These are phyloP conservation scores for Scyliorhinus canicula DNA, from an alignment of 2,797 vertebrate species.

Conservation along the genomic window DNA sequence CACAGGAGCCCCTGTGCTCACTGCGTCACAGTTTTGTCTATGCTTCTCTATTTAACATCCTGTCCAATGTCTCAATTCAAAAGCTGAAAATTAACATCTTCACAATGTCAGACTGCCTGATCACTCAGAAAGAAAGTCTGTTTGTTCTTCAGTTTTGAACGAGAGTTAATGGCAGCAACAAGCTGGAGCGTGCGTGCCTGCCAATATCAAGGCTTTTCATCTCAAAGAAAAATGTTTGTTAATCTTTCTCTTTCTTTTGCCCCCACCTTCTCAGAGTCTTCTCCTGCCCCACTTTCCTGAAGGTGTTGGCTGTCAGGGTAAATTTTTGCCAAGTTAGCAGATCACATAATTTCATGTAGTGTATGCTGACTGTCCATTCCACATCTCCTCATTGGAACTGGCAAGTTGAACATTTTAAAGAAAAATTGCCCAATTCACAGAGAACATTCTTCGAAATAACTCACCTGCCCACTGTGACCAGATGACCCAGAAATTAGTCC, in stretches of 20 bases:
- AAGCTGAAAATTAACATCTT: background rate
- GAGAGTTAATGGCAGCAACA: background rate
- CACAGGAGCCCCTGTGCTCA: background rate
- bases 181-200: background rate
- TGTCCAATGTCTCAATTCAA: background rate
- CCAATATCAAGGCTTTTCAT: background rate
- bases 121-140: background rate
- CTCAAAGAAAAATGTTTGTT: background rate
- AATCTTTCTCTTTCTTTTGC: background rate
- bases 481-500: constrained; percentile 32
- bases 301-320: background rate
- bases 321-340: background rate
- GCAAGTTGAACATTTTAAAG: background rate
- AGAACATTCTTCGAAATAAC: background rate
- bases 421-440: background rate
- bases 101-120: background rate
- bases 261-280: background rate
- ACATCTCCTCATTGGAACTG: background rate
- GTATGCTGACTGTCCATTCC: background rate
- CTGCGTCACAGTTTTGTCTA: background rate
- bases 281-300: background rate
- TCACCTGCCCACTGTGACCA: constrained; percentile 12
- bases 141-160: background rate
- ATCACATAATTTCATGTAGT: background rate
- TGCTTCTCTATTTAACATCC: background rate